These are phyloP conservation scores for Danio albolineatus DNA, from an alignment of 2,797 vertebrate genomes.

Conservation along the genomic window DNA sequence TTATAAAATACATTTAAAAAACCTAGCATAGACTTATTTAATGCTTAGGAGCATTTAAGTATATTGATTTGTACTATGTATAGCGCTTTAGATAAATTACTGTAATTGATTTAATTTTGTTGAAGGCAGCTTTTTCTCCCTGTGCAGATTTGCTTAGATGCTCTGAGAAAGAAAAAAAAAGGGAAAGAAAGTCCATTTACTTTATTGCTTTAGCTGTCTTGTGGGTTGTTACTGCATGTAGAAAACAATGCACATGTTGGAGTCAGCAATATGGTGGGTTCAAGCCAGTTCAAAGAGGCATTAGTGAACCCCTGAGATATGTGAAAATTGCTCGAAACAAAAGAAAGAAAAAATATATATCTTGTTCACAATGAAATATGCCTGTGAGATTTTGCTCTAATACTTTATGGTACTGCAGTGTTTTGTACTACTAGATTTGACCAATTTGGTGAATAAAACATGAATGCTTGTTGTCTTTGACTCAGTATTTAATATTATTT, in stretches of 20 bases:
- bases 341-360: conserved; percentile 1
- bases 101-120: conserved; percentile 14
- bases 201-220: conserved; percentile 14
- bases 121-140: background rate
- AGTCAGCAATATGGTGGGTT: conserved; percentile 11
- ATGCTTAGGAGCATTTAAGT: conserved; percentile 2
- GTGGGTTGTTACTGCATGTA: conserved; percentile 1
- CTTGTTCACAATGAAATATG: background rate
- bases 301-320: background rate
- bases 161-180: conserved; percentile 3
- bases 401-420: background rate
- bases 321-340: conserved; percentile 9
- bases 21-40: conserved; percentile 8
- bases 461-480: no score
- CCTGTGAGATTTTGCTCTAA: background rate
- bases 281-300: conserved; percentile 32
- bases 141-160: background rate
- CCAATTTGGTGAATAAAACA: background rate
- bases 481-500: no score
- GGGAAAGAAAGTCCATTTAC: conserved; percentile 3
- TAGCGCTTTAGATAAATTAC: background rate
- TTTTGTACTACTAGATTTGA: conserved; percentile 5
- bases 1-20: background rate
- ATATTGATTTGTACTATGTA: conserved; percentile 4
- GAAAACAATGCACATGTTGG: conserved; percentile 20